Evolutionary conservation across 2,888 invertebrate genomes (phyloP), one percentile per base, ranked within the genome.

Genomic region (Yponomeuta cagnagella): DNA sequence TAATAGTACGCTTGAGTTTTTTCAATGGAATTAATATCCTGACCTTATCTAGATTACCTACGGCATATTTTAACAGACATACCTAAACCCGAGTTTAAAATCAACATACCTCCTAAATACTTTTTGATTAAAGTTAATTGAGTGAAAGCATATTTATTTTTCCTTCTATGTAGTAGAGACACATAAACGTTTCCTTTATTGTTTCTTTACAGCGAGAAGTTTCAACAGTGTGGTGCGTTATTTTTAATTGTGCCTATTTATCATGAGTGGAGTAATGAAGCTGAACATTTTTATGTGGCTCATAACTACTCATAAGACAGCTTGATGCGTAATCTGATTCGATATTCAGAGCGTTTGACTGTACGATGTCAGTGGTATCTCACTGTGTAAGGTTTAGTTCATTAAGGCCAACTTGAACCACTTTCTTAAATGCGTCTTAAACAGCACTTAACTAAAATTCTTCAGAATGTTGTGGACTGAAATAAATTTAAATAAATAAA

Each of bases 221-320:
- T 73, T 72, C 52, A 72, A 73, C 73, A 37, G 63, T n/a, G 73
- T 72, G 76, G 74, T 73, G 78, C 76, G 77, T 84, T 83, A 83
- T 80, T 81, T 86, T 85, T 84, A 84, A 86, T 87, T 81, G 82
- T 77, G 74, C 77, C 79, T 84, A 83, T 78, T 86, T 81, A 70
- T 86, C 81, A 81, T 77, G 74, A 72, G 75, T 76, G 75, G 79
- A 77, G 80, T 84, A 82, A 84, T 80, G 80, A 82, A 77, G 80
- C 77, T 78, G 76, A 83, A 83, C 80, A 78, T 74, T 81, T 87
- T 87, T 80, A 87, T 83, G 78, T 80, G 76, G 73, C 75, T 76
- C 82, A 80, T 84, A 84, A 82, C 82, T 82, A 69, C 75, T 76
- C 82, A 79, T 84, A 84, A 82, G 82, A 82, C 31, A 84, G 74